Evolutionary conservation across 2,888 invertebrate genomes (phyloP), one percentile per base, ranked within the genome.

Genomic region (Stenodema calcarata): DNA sequence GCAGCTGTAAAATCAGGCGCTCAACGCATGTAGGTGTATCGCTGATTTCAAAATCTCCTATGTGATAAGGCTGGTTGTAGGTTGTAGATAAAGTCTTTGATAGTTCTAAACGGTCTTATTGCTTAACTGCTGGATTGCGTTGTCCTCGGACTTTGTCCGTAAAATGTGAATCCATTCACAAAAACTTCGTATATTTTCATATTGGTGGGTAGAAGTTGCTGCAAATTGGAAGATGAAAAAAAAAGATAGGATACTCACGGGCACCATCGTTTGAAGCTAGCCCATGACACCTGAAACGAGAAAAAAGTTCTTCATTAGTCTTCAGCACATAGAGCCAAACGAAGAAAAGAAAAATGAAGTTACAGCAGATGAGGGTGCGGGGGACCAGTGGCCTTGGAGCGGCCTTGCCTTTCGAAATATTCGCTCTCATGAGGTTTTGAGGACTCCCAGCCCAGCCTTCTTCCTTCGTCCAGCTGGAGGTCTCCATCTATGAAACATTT

Each of bases 251-350:
- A 79, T 83, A 83, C 83, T 83, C 30, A 83, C 83, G 83, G 83
- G 83, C 83, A 83, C 83, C 83, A 83, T 83, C 70, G 30, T 73
- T 50, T n/a, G 54, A 23, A 80, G 80, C 80, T 83, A 83, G 70
- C 83, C 83, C 83, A 83, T 83, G 83, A 41, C 83, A 83, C 83
- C 83, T 83, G 83, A 23, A 83, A 83, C 23, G 30, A 42, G 69
- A 69, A 83, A 69, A 41, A 42, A 70, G 41, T 18, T 41, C 1
- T 78, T 78, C 78, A 78, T 78, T 78, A 78, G 78, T 78, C 47
- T 44, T 78, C 14, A 23, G 23, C 41, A 7, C 23, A 78, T 23
- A 41, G 18, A 41, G 42, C 78, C 27, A 44, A 41, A 41, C 27
- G 12, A 42, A 78, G 44, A 44, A 44, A 78, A 28, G 78, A 27